Evolutionary conservation across 2,888 invertebrate genomes (phyloP).

Genomic region (Cinara cedri): DNA sequence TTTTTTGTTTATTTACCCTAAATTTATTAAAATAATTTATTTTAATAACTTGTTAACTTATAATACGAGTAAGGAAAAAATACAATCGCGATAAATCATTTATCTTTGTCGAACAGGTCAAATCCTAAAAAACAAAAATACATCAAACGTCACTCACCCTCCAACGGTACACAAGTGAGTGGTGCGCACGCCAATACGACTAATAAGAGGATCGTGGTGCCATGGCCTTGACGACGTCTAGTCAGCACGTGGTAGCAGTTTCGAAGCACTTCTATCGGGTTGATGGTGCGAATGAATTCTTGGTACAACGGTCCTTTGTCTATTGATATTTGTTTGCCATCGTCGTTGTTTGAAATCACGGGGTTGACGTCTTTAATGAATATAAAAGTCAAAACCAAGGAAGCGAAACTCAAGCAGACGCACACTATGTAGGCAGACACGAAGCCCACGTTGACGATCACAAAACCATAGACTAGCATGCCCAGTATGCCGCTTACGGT

Average conservation of each 20-base stretch:
- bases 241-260: slow-evolving; percentile 26
- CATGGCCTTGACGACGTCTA: neutral
- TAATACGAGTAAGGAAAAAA: no score
- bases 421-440: neutral
- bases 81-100: no score
- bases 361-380: slow-evolving; percentile 9
- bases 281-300: slow-evolving; percentile 11
- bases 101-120: no score
- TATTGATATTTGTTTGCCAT: neutral
- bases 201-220: neutral
- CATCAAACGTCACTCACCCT: neutral
- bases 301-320: neutral
- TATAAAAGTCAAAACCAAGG: neutral
- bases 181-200: slow-evolving; percentile 34
- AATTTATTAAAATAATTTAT: no score
- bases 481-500: slow-evolving; percentile 54
- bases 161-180: slow-evolving; percentile 23
- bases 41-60: no score
- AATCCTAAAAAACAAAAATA: neutral
- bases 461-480: slow-evolving; percentile 28
- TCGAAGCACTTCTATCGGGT: slow-evolving; percentile 11
- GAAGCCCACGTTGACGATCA: slow-evolving; percentile 19
- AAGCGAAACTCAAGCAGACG: neutral
- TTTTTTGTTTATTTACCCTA: no score
- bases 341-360: neutral